Base-by-base conservation (phyloP, 2,888 invertebrate genomes). In the Trilocha varians region DNA sequence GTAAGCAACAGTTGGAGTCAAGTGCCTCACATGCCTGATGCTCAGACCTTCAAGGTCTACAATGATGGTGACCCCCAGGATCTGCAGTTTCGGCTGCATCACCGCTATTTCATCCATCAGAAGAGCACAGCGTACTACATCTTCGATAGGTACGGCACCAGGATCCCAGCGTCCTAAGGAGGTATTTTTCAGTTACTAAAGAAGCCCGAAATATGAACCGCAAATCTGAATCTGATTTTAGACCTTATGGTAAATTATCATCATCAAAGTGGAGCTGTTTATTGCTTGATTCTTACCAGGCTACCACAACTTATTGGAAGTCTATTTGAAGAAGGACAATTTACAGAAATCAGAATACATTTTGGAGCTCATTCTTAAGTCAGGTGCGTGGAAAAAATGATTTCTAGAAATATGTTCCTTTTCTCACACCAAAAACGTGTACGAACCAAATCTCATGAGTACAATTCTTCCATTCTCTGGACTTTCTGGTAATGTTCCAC, bases 11-110 rank as follows among this genome's bases (percentile, higher is more conserved):
- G 73, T 74, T 1, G 80, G 74, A 1, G 78, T 78, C 4, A 80
- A 48, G 5, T 75, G 72, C 8, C 71, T 60, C 3, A 77, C 67
- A 13, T 83, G 83, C 5, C 68, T 49, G 33, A 83, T 44, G 35
- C 67, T 71, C 5, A 84, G 55, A 0, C 78, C 84, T 5, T 77
- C 73, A 11, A 84, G 56, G 55, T 85, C 84, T n/a, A 84, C 77
- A 3, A 84, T 61, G 18, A 83, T 73, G 38, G 83, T 82, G 36
- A 78, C 72, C 4, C 84, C 84, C 5, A 85, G 62, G 46, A 85
- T 77, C 55, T 85, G 84, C 2, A 84, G 57, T 43, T 77, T 77
- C 2, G 84, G 84, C 50, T 83, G 82, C 76, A 80, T 70, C 5
- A 67, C 59, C 0, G 77, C 80, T 41, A 85, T 57, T 47, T 84